Percentiles rank a stretch among this genome's conserved stretches.
These are phyloP conservation scores for Rhynchonema sp. DNA, from an alignment of 2,888 invertebrate species.

Conservation along the genomic window DNA sequence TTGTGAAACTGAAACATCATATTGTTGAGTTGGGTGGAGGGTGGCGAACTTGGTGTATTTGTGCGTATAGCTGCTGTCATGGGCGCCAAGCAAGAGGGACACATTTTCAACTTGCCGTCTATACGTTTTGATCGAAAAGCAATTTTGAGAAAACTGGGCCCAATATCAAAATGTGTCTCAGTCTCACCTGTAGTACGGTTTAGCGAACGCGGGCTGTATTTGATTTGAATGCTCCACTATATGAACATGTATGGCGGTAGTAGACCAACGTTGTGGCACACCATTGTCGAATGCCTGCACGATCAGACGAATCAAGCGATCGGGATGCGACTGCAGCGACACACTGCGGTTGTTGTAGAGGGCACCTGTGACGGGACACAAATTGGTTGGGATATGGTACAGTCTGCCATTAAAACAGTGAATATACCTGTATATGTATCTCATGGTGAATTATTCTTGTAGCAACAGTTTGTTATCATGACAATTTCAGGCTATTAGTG, in stretches of 20 bases:
- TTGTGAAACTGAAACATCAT: conserved; percentile 36
- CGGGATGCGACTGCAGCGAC: neutral
- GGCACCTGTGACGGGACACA: too few species aligned
- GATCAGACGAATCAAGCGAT: neutral
- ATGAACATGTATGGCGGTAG: neutral
- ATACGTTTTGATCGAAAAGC: too few species aligned
- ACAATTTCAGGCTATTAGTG: too few species aligned
- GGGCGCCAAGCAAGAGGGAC: neutral
- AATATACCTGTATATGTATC: neutral
- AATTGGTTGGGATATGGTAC: too few species aligned
- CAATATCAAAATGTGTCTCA: too few species aligned
- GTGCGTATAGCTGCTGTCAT: neutral
- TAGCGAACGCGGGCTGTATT: neutral
- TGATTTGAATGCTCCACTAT: neutral
- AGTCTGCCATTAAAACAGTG: too few species aligned
- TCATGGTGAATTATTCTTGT: neutral
- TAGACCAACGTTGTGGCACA: neutral
- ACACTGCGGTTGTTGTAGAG: neutral
- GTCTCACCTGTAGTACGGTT: neutral
- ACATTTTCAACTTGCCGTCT: neutral
- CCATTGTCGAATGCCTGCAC: neutral
- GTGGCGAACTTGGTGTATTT: neutral
- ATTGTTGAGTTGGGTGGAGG: too few species aligned
- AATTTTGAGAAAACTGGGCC: too few species aligned
- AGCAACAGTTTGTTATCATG: neutral